phyloP scores from a whole-genome alignment of 2,113 vertebrate species.

The Capreolus pygargus region DNA sequence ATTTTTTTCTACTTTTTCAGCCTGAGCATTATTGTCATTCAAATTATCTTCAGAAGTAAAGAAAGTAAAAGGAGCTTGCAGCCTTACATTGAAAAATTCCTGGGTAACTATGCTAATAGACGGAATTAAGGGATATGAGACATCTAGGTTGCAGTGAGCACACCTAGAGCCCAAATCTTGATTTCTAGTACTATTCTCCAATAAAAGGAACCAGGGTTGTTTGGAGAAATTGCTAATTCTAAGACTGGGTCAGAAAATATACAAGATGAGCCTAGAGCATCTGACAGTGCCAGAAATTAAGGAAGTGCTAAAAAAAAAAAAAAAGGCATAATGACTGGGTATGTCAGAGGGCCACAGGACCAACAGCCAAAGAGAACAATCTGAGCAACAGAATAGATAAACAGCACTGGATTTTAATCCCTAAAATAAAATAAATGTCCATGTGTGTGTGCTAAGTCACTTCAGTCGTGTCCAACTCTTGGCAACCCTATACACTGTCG shows the following conservation, averaged over 20 bases:
- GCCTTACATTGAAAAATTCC: neutral
- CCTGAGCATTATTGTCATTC: neutral
- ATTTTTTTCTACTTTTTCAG: neutral
- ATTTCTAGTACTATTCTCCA: neutral
- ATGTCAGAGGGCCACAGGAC: neutral
- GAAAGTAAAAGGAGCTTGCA: neutral
- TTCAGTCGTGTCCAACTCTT: neutral
- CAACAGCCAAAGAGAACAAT: neutral
- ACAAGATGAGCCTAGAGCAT: neutral
- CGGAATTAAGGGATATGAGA: neutral
- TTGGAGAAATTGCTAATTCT: neutral
- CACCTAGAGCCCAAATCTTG: neutral
- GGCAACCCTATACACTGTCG: neutral
- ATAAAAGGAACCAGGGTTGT: neutral
- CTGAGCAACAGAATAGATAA: neutral
- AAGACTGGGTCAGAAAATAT: neutral
- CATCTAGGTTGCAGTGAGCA: neutral
- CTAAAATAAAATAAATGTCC: neutral
- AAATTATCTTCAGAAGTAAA: neutral
- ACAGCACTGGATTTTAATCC: neutral
- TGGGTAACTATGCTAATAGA: neutral
- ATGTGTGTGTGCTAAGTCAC: neutral
- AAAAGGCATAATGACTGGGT: neutral
- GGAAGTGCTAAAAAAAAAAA: neutral
- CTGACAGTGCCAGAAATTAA: neutral